Base-by-base conservation (phyloP, 2,113 vertebrate genomes). In the Bufo gargarizans region DNA sequence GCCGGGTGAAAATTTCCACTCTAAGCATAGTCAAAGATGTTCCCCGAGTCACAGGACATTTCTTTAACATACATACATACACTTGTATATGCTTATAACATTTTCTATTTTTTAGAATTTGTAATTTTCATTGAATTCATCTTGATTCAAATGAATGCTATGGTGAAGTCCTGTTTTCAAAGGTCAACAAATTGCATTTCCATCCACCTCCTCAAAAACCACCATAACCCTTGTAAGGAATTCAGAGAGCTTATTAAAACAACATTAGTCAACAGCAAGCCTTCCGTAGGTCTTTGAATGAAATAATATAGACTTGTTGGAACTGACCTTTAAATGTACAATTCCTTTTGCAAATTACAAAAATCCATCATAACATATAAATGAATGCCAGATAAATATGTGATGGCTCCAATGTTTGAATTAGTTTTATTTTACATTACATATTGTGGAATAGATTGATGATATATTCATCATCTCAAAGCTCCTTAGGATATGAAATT, bases 241-340 rank as follows among this genome's bases (percentile, higher is more conserved):
- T 22, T 55, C 10, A 55, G n/a, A 78, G 76, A 78, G 11, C 76
- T 55, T 55, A 78, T 78, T 78, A 78, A 78, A 78, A 12, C 76
- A 55, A 6, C 76, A 78, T 78, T 78, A 78, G 76, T 53, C 76
- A 78, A 50, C n/a, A 78, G 49, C 47, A 49, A 77, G 19, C 74
- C 47, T 77, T 77, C 45, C 43, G 8, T 50, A 78, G 76, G 12
- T 22, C 76, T 78, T 53, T 55, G 50, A 20, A 55, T 78, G 13
- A 78, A 20, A 78, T 78, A 55, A 78, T 50, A n/a, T 22, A 78
- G 76, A 49, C 50, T 78, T 78, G 49, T 55, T 78, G 19, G 7
- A 22, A 55, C 8, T 78, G 76, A 78, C 76, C 76, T 78, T 78
- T 55, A 78, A 78, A 55, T 78, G 76, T 77, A 78, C 76, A 78